Evolutionary conservation across 2,888 invertebrate genomes (phyloP).

Genomic region (Yponomeuta cagnagella): DNA sequence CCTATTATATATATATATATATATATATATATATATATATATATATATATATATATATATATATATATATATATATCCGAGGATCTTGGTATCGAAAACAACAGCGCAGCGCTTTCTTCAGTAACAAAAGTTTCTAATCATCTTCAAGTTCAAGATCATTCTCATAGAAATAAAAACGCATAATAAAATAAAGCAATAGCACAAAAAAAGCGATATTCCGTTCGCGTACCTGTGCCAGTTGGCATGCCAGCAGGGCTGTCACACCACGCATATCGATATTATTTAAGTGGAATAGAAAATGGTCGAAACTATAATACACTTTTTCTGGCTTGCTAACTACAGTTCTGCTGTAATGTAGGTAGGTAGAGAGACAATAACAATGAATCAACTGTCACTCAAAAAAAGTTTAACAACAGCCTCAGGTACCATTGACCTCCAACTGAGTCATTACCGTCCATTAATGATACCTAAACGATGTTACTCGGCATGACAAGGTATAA

Average conservation of each 20-base stretch:
- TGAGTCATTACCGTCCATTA: conserved; percentile 8
- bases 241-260: conserved; percentile 2
- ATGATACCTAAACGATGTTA: conserved; percentile 3
- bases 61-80: too few relatives aligned
- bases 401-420: background rate
- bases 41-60: too few relatives aligned
- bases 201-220: background rate
- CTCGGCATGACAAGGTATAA: conserved; percentile 31
- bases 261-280: conserved; percentile 4
- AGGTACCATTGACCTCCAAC: background rate
- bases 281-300: background rate
- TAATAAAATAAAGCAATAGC: background rate
- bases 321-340: too few relatives aligned
- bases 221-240: conserved; percentile 5
- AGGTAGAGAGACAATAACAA: background rate
- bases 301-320: too few relatives aligned
- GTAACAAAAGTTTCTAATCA: background rate
- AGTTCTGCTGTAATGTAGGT: too few relatives aligned
- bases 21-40: too few relatives aligned
- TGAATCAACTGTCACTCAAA: background rate
- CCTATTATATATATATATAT: too few relatives aligned
- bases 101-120: too few relatives aligned
- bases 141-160: background rate
- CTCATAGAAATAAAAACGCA: background rate
- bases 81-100: too few relatives aligned